phyloP scores from a whole-genome alignment of 2,888 invertebrate species.

The Cecidostiba fungosa region DNA sequence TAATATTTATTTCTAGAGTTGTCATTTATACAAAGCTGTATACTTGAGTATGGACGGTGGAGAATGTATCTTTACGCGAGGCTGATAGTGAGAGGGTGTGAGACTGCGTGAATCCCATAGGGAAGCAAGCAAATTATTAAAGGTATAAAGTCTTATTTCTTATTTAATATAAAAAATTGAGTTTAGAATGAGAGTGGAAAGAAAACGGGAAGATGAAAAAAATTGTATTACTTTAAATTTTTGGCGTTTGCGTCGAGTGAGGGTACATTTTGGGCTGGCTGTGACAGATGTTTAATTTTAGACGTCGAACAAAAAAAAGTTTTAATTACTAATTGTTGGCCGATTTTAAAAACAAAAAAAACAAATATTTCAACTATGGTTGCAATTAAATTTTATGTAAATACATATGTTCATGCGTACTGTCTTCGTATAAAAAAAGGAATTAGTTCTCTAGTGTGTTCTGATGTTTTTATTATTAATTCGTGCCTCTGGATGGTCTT shows the following conservation, averaged over 20 bases:
- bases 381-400: slow-evolving; percentile 58
- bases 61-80: slow-evolving; percentile 40
- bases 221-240: slow-evolving; percentile 44
- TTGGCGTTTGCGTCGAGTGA: slow-evolving; percentile 34
- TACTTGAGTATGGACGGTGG: slow-evolving; percentile 59
- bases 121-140: slow-evolving; percentile 22
- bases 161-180: slow-evolving; percentile 23
- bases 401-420: slow-evolving; percentile 50
- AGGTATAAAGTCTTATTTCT: slow-evolving; percentile 38
- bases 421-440: slow-evolving; percentile 48
- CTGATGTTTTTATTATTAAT: slow-evolving; percentile 60
- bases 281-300: slow-evolving; percentile 74
- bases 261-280: slow-evolving; percentile 72
- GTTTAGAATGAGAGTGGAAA: slow-evolving; percentile 24
- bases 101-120: not conserved
- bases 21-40: slow-evolving; percentile 76
- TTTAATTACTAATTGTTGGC: slow-evolving; percentile 59
- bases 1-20: slow-evolving; percentile 79
- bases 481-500: slow-evolving; percentile 52
- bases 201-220: slow-evolving; percentile 22
- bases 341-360: slow-evolving; percentile 39
- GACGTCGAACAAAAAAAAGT: slow-evolving; percentile 66
- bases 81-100: not conserved
- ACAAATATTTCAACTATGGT: slow-evolving; percentile 50
- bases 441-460: slow-evolving; percentile 53